Conservation (phyloP, 2,113 vertebrate species). For the Alligator mississippiensis region DNA sequence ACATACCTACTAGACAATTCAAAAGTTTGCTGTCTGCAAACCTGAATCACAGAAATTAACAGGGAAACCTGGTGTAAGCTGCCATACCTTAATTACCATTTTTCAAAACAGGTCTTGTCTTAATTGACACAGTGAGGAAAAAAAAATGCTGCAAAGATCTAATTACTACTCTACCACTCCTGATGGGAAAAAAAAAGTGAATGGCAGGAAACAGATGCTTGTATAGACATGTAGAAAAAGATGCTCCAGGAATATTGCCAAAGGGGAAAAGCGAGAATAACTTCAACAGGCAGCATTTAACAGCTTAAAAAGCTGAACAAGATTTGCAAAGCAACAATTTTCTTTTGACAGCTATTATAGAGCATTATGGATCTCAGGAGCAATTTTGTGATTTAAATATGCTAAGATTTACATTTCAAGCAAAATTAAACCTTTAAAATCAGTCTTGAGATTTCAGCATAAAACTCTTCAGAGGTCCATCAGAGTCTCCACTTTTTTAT, state of each 20-base stretch:
- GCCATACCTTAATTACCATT: not conserved
- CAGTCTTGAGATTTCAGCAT: not conserved
- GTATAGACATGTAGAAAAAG: not conserved
- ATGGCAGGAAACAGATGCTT: not conserved
- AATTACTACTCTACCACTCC: not conserved
- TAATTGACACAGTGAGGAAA: not conserved
- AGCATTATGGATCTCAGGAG: not conserved
- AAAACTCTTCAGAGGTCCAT: not conserved
- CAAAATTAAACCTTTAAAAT: not conserved
- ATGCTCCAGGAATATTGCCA: not conserved
- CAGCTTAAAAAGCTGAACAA: not conserved
- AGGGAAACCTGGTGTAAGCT: not conserved
- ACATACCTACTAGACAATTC: not conserved
- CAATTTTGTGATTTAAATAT: not conserved
- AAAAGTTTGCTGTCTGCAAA: not conserved
- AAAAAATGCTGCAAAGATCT: not conserved
- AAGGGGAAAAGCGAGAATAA: not conserved
- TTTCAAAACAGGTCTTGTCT: constrained; percentile 2
- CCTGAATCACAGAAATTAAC: constrained; percentile 9
- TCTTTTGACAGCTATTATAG: not conserved
- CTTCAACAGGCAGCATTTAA: not conserved
- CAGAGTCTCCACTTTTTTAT: not conserved
- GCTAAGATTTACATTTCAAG: not conserved
- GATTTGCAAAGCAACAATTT: not conserved
- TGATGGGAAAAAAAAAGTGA: not conserved